phyloP scores from a whole-genome alignment of 1,140 invertebrate species.

The Hypsibius dujardini region DNA sequence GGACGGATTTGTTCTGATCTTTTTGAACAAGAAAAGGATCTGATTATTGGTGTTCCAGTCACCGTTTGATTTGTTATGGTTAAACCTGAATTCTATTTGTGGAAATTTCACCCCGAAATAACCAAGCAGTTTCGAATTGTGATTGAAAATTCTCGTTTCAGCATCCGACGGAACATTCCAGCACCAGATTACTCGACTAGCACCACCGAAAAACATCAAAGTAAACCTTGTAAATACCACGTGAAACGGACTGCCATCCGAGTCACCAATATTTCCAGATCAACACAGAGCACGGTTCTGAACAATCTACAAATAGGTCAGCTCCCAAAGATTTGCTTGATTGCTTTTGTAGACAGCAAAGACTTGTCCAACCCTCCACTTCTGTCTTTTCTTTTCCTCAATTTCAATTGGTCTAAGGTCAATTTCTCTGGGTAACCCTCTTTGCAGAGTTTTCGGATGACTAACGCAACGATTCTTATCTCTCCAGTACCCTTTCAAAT shows the following conservation, averaged over 20 bases:
- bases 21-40: no score
- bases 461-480: no score
- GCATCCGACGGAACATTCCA: not conserved
- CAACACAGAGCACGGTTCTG: not conserved
- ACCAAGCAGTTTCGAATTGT: not conserved
- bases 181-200: conserved; percentile 1
- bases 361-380: not conserved
- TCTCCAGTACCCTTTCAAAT: no score
- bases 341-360: conserved; percentile 1
- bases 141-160: not conserved
- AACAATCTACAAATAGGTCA: not conserved
- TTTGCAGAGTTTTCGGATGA: no score
- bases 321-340: not conserved
- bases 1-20: no score
- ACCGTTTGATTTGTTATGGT: not conserved
- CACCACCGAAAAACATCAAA: not conserved
- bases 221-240: not conserved
- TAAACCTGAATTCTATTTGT: not conserved
- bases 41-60: not conserved
- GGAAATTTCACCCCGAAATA: not conserved
- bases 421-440: no score
- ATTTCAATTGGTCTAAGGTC: no score
- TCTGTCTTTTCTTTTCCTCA: no score
- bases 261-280: not conserved
- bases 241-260: not conserved